These are phyloP conservation scores for Alviniconcha strummeri DNA, from an alignment of 2,888 invertebrate genomes.

Conservation along the genomic window DNA sequence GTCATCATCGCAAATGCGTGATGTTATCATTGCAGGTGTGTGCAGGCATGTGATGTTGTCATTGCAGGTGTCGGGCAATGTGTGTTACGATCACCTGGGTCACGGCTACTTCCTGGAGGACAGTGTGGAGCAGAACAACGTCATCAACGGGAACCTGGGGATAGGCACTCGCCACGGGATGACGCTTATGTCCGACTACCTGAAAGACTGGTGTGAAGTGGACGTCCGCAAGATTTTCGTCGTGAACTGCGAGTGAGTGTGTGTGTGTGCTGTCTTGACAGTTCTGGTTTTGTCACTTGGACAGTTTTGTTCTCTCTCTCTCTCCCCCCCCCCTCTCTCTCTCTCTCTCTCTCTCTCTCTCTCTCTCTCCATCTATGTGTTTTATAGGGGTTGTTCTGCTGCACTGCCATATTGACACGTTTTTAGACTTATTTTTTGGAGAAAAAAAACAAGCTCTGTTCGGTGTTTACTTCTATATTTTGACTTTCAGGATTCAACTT, in stretches of 20 bases:
- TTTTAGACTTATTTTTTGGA: no score
- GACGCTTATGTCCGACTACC: slow-evolving; percentile 41
- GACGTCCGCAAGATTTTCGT: background rate
- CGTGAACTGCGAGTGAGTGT: slow-evolving; percentile 16
- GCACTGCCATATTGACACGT: no score
- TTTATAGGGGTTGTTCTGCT: no score
- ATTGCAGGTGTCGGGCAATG: slow-evolving; percentile 57
- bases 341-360: background rate
- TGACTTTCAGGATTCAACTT: no score
- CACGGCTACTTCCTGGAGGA: slow-evolving; percentile 68
- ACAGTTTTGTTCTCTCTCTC: background rate
- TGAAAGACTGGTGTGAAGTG: slow-evolving; percentile 30
- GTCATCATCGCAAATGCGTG: no score
- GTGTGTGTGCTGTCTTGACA: background rate
- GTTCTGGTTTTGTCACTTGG: background rate
- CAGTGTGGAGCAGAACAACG: slow-evolving; percentile 59
- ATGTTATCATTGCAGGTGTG: no score
- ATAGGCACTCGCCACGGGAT: slow-evolving; percentile 43
- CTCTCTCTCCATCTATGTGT: background rate
- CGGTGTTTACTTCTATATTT: no score
- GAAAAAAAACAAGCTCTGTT: no score
- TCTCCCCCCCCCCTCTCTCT: background rate
- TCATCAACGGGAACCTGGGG: slow-evolving; percentile 54
- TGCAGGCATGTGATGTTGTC: no score
- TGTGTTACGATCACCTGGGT: slow-evolving; percentile 62